phyloP scores from a whole-genome alignment of 2,888 invertebrate genomes.

The Mayetiola destructor region DNA sequence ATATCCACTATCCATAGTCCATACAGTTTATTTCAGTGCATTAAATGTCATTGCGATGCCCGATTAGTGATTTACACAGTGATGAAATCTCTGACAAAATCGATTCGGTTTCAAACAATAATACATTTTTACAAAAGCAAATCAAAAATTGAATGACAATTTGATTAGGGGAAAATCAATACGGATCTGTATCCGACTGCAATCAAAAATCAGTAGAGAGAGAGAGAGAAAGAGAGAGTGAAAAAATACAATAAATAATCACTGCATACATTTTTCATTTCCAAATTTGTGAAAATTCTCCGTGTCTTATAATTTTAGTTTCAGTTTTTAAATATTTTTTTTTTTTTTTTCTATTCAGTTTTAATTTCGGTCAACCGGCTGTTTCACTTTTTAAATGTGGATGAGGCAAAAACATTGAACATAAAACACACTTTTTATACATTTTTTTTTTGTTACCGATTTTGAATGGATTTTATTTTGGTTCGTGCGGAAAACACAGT shows the following conservation, averaged over 20 bases:
- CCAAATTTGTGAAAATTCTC: constrained; percentile 5
- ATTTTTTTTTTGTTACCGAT: neutral
- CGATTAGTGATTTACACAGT: neutral
- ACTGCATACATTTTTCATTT: constrained; percentile 9
- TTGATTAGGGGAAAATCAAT: constrained; percentile 1
- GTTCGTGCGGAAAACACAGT: constrained; percentile 5
- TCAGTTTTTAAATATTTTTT: neutral
- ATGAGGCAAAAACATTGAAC: neutral
- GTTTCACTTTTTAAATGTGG: neutral
- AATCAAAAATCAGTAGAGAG: neutral
- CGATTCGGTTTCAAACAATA: neutral
- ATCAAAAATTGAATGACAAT: neutral
- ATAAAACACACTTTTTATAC: neutral
- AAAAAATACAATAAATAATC: too few relatives aligned
- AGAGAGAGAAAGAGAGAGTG: neutral
- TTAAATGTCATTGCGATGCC: neutral
- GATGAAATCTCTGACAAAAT: neutral
- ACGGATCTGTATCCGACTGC: neutral
- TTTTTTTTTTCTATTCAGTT: neutral
- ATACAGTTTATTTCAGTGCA: neutral
- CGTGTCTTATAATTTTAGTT: neutral
- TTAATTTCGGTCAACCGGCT: neutral
- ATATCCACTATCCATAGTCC: neutral
- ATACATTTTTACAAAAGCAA: neutral
- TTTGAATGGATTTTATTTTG: constrained; percentile 6